phyloP scores from a whole-genome alignment of 2,113 vertebrate genomes.

The Prunella himalayana region DNA sequence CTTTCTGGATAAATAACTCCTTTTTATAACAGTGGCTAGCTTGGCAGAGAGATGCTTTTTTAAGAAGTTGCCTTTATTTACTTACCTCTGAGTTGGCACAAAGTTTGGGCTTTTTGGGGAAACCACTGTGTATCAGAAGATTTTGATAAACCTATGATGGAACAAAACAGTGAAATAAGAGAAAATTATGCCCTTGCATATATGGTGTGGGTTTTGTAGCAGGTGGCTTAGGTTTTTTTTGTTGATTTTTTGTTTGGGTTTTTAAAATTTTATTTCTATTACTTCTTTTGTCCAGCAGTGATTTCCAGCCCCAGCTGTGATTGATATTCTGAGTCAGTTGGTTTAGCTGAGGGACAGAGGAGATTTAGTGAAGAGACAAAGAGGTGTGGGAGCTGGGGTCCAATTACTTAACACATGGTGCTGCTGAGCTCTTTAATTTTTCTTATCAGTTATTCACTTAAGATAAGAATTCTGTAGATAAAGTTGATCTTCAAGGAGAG shows the following conservation, averaged over 20 bases:
- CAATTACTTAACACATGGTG: slow-evolving; percentile 24
- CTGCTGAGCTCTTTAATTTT: slow-evolving; percentile 53
- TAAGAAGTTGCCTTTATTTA: not conserved
- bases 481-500: slow-evolving; percentile 12
- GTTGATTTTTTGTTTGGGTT: not conserved
- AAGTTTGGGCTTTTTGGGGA: not conserved
- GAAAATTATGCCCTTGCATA: not conserved
- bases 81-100: not conserved
- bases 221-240: not conserved
- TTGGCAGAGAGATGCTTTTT: not conserved
- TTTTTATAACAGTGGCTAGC: not conserved
- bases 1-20: not conserved
- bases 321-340: not conserved
- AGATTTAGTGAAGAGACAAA: not conserved
- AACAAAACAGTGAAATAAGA: not conserved
- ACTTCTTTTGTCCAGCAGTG: not conserved
- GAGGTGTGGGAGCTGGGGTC: not conserved
- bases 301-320: not conserved
- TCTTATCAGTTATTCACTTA: slow-evolving; percentile 59
- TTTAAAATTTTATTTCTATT: not conserved
- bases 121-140: not conserved
- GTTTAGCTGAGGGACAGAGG: not conserved
- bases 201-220: not conserved
- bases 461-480: slow-evolving; percentile 56
- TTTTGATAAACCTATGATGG: not conserved